phyloP scores from a whole-genome alignment of 2,888 invertebrate species.

The Tetragonisca angustula region DNA sequence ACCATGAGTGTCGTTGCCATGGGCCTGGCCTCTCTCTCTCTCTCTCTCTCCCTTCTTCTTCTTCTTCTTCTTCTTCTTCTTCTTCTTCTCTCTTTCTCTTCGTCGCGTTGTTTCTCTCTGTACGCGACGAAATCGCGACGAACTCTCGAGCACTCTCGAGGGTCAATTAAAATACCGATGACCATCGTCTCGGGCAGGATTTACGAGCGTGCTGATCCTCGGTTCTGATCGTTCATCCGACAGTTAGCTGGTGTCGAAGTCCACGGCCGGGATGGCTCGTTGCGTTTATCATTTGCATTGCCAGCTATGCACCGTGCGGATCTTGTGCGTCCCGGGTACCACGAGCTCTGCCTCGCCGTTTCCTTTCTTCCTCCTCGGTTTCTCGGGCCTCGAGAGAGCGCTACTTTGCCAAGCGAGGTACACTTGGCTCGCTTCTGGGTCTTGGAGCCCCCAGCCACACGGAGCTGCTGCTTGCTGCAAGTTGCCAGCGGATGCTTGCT shows the following conservation, averaged over 20 bases:
- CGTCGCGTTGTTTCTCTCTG: slow-evolving; percentile 31
- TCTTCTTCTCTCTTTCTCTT: background rate
- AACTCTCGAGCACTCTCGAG: slow-evolving; percentile 55
- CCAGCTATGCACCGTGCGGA: slow-evolving; percentile 20
- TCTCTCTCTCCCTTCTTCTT: background rate
- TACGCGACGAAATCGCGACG: slow-evolving; percentile 63
- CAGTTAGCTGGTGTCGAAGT: slow-evolving; percentile 63
- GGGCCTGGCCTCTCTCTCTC: slow-evolving; percentile 1
- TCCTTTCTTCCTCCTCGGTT: slow-evolving; percentile 12
- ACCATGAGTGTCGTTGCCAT: slow-evolving; percentile 29
- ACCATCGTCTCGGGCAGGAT: slow-evolving; percentile 60
- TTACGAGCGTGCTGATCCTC: slow-evolving; percentile 63
- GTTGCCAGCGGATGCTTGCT: background rate
- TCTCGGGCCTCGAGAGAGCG: background rate
- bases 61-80: background rate
- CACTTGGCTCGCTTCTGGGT: background rate
- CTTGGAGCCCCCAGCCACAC: background rate
- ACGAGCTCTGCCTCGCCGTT: background rate
- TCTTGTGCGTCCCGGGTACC: slow-evolving; percentile 18
- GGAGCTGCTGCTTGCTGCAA: background rate
- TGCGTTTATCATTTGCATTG: slow-evolving; percentile 66
- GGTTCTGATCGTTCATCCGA: slow-evolving; percentile 63
- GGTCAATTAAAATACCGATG: slow-evolving; percentile 69
- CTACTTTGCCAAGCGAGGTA: slow-evolving; percentile 12
- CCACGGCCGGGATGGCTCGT: slow-evolving; percentile 40